phyloP scores from a whole-genome alignment of 2,113 vertebrate species.

The Peromyscus leucopus region DNA sequence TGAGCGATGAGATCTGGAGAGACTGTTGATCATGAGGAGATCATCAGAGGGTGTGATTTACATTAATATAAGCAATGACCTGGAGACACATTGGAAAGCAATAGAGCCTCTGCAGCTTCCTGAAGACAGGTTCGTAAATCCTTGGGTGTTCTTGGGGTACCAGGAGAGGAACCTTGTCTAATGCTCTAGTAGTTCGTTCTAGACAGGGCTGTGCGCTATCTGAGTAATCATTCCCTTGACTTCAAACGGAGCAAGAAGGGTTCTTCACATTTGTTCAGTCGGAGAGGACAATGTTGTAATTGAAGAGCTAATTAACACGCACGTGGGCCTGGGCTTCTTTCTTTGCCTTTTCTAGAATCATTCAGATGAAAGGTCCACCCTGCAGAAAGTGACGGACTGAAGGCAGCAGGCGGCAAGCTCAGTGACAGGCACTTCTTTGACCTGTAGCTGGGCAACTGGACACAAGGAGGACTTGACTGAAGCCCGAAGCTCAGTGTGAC shows the following conservation, averaged over 20 bases:
- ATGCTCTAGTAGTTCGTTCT: neutral
- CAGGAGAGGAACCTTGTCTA: neutral
- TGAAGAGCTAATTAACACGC: neutral
- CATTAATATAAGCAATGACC: neutral
- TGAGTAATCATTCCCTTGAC: neutral
- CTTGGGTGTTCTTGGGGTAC: neutral
- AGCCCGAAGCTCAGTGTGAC: neutral
- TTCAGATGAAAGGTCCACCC: neutral
- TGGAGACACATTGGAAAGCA: neutral
- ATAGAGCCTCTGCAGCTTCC: neutral
- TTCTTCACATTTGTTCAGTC: neutral
- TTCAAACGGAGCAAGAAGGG: neutral
- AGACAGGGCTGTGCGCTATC: neutral
- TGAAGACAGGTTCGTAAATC: neutral
- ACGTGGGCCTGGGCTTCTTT: neutral
- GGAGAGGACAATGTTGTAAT: neutral
- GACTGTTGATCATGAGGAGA: neutral
- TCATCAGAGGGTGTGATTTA: slow-evolving; percentile 19
- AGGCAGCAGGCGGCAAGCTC: neutral
- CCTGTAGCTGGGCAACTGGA: neutral
- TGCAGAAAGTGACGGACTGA: neutral
- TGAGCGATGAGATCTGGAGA: slow-evolving; percentile 5
- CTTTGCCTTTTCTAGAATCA: neutral
- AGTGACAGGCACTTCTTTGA: neutral
- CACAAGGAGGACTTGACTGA: neutral